Evolutionary conservation across 2,888 invertebrate species (phyloP), one percentile per base, ranked within the genome.

Genomic region (Coremacera marginata): DNA sequence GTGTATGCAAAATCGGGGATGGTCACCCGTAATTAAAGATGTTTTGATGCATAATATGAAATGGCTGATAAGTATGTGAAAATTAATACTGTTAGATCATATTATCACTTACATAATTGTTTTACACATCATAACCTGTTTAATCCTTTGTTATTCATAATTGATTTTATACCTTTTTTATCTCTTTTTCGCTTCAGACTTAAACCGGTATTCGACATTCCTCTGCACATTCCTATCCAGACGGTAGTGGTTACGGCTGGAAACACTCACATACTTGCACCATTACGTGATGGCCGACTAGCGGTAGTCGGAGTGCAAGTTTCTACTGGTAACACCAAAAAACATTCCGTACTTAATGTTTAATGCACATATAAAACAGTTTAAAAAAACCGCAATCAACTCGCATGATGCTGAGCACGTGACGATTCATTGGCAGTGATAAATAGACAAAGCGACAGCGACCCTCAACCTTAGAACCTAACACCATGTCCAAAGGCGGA

Each of bases 261-360:
- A 55, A 91, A 90, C 81, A 92, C 92, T 51, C 93, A 93, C 82
- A 89, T 93, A 72, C 85, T 93, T 79, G 92, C 91, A 0, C 92
- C 92, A 0, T 86, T 93, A 19, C 88, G 90, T 1, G 92, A 93
- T 83, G 93, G 93, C 4, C 90, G 90, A 63, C 83, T 91, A 62
- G 90, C 90, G n/a, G 90, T 91, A 57, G 88, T 91, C 65, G 90
- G 90, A 73, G 88, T 90, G 5, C 89, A 90, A 72, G 81, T 89
- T 79, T 89, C 90, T 4, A 80, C 82, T 51, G 82, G 82, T 25
- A 84, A 83, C 82, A 83, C 80, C 79, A 89, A 88, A 75, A 89
- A 89, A 81, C 89, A 89, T 87, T 87, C 87, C 82, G 88, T 89
- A 77, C 85, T 89, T 75, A 89, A 86, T 82, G 89, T 89, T 70